Conservation (phyloP, 1,140 invertebrate species). For the Sarcophaga bullata region DNA sequence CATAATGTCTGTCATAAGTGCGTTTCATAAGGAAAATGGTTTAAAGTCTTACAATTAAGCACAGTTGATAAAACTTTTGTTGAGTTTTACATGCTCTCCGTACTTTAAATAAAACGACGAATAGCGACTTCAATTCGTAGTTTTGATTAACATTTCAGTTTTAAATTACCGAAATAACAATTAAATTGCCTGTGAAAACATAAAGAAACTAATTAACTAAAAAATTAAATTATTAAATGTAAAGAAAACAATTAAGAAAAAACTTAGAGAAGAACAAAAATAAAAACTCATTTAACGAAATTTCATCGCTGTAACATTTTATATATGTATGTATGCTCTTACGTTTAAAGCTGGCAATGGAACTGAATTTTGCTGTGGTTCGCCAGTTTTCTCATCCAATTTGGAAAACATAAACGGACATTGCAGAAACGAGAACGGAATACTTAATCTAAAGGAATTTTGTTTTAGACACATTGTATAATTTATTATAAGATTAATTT, state of each 20-base stretch:
- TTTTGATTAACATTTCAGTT: too few species aligned
- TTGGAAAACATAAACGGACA: conserved; percentile 71
- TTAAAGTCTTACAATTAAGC: too few species aligned
- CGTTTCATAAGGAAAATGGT: too few species aligned
- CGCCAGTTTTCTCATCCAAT: conserved; percentile 71
- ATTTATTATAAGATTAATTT: too few species aligned
- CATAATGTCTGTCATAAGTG: too few species aligned
- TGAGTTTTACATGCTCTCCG: too few species aligned
- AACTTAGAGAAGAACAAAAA: not conserved
- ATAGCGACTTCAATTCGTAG: too few species aligned
- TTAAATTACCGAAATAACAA: not conserved
- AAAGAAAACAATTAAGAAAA: conserved; percentile 8
- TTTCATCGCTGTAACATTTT: not conserved
- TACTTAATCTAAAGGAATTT: conserved; percentile 72
- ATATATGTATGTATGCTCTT: conserved; percentile 59
- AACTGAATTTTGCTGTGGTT: conserved; percentile 70
- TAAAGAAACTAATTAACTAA: not conserved
- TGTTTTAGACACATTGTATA: not conserved
- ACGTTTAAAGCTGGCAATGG: conserved; percentile 79
- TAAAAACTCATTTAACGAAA: not conserved
- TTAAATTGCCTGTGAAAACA: not conserved
- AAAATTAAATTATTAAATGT: not conserved
- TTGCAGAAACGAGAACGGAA: conserved; percentile 76
- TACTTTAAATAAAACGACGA: too few species aligned
- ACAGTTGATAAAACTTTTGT: too few species aligned